Percentiles rank a stretch among this genome's conserved stretches.
These are phyloP conservation scores for Bellardia pandia DNA, from an alignment of 2,888 invertebrate species.

Conservation along the genomic window DNA sequence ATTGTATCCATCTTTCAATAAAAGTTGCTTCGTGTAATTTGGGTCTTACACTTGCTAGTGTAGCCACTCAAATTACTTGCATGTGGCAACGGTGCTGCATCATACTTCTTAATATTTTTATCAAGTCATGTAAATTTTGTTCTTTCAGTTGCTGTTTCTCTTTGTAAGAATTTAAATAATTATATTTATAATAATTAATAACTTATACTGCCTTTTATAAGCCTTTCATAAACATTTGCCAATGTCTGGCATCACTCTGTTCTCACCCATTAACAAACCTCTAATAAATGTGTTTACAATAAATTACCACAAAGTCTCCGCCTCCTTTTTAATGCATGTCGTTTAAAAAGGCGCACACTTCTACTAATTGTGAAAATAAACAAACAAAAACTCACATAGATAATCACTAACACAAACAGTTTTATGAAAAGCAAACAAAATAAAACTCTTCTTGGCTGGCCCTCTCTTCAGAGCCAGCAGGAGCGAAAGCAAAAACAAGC, in stretches of 20 bases:
- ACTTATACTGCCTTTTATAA: background rate
- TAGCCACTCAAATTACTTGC: no score
- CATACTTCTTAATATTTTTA: no score
- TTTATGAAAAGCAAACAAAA: constrained; percentile 21
- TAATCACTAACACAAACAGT: constrained; percentile 77
- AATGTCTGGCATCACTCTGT: constrained; percentile 60
- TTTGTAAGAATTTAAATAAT: no score
- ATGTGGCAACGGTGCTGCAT: no score
- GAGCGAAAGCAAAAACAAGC: constrained; percentile 12
- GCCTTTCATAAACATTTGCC: background rate
- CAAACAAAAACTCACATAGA: constrained; percentile 77
- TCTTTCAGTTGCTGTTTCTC: no score
- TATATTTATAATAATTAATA: no score
- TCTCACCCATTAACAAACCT: constrained; percentile 49
- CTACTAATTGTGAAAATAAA: constrained; percentile 54
- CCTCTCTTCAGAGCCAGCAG: background rate
- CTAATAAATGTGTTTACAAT: constrained; percentile 65
- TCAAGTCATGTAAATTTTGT: no score
- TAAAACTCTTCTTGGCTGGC: constrained; percentile 27
- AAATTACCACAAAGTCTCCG: constrained; percentile 77
- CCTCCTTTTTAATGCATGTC: constrained; percentile 74
- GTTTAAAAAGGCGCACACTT: constrained; percentile 39
- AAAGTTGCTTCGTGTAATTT: no score
- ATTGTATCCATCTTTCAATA: no score
- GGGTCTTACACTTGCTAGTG: no score